Evolutionary conservation across 2,888 invertebrate species (phyloP), one percentile per base, ranked within the genome.

Genomic region (Anorthoa munda): DNA sequence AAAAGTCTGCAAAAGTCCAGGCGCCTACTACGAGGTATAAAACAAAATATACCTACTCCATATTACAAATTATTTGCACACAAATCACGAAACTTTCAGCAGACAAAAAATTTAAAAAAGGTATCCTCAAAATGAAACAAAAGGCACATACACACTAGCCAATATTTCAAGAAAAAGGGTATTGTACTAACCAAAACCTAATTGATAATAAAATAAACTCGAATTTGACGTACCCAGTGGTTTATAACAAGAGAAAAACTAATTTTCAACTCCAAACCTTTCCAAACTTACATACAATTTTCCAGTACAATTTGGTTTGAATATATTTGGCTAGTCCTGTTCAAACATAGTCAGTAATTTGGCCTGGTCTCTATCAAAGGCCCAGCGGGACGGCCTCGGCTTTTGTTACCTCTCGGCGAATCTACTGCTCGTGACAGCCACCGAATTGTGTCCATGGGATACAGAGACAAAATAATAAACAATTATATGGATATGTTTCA

Each of bases 341-440:
- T n/a, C 45, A 75, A 65, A 68, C 56, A 61, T 50, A 64, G 69
- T 66, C 21, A 21, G 45, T 69, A 58, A 58, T 66, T 68, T 55
- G 23, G 15, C 11, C 55, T 26, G 60, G n/a, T 5, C 15, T n/a
- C 39, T 51, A 75, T 75, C 84, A 72, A 56, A 72, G 23, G 48
- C 82, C 31, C 82, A 58, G 84, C 69, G 71, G 82, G 84, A 26
- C 4, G n/a, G 48, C 31, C 45, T 56, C 67, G 80, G 76, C 81
- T 73, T 75, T 82, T 82, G 82, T 82, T 73, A 15, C 55, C 67
- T 77, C 74, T 26, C 82, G 51, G 61, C 39, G 17, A 13, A 64
- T 21, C 48, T 0, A 12, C 71, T 81, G 83, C 12, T 13, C 1
- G 0, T 55, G 83, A 75, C 84, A 78, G 66, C 59, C 12, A 55